A percentile compares a stretch with the other conserved stretches of the same genome.
Evolutionary conservation across 2,113 vertebrate species (phyloP).

Genomic region (Coptodon rendalli): DNA sequence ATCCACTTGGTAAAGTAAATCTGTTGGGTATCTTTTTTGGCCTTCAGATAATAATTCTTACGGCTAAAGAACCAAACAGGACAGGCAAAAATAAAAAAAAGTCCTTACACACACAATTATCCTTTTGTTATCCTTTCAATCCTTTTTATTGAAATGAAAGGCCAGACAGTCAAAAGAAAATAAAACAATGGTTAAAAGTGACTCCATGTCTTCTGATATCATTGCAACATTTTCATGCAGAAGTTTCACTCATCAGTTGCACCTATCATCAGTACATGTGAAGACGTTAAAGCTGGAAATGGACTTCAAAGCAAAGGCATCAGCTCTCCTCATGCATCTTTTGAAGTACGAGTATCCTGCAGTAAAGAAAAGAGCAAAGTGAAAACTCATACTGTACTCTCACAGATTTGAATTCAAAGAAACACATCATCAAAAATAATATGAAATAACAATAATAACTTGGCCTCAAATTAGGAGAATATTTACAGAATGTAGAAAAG

Average conservation of each 20-base stretch:
- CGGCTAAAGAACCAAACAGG: accelerated
- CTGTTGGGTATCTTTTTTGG: background rate
- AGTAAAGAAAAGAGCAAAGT: background rate
- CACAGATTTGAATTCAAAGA: background rate
- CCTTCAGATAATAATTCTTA: background rate
- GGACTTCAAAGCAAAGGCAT: background rate
- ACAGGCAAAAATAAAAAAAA: accelerated
- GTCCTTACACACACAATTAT: background rate
- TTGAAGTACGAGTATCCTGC: background rate
- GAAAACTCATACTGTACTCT: background rate
- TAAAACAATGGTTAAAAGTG: background rate
- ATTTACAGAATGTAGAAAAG: too few species aligned
- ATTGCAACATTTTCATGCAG: background rate
- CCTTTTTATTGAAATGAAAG: background rate
- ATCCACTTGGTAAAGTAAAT: background rate
- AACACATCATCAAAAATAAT: background rate
- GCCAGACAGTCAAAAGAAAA: background rate
- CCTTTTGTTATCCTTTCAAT: background rate
- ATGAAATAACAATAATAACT: too few species aligned
- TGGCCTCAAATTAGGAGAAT: too few species aligned
- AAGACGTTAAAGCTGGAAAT: accelerated
- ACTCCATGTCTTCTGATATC: background rate
- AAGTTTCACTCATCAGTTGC: background rate
- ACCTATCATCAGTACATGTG: background rate
- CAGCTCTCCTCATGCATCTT: background rate